Evolutionary conservation across 2,113 vertebrate species (phyloP).

Genomic region (Stercorarius parasiticus): DNA sequence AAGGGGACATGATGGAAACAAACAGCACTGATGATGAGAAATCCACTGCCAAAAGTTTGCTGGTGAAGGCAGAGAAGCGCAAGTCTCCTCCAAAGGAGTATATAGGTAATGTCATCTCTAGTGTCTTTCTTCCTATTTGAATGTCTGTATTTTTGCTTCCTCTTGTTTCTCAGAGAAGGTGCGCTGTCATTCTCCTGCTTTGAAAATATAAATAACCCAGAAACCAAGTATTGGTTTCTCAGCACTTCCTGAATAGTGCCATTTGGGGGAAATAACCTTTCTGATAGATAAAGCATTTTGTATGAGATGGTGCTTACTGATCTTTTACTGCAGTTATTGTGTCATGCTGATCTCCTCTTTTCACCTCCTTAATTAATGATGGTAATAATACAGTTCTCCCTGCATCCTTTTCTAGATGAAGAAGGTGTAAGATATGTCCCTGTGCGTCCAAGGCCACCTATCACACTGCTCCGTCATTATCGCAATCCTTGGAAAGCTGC

Average conservation of each 20-base stretch:
- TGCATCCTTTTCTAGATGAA: conserved; percentile 80
- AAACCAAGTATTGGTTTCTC: neutral
- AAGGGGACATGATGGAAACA: conserved; percentile 97
- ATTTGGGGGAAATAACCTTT: neutral
- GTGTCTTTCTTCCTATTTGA: neutral
- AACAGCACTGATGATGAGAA: conserved; percentile 98
- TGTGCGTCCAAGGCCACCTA: conserved; percentile 88
- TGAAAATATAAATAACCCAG: neutral
- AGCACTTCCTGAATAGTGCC: neutral
- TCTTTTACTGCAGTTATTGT: neutral
- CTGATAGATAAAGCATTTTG: neutral
- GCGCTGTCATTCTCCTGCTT: neutral
- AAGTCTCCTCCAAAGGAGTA: conserved; percentile 97
- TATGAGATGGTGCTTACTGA: neutral
- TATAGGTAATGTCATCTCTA: conserved; percentile 79
- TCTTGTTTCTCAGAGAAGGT: neutral
- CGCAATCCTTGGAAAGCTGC: conserved; percentile 98
- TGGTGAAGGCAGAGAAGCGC: conserved; percentile 87
- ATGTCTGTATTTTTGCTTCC: neutral
- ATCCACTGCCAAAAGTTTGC: conserved; percentile 81
- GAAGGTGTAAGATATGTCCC: conserved; percentile 97
- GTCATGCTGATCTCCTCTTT: neutral
- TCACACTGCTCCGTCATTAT: conserved; percentile 93
- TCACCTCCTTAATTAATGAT: accelerated
- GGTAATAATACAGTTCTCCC: neutral